These are phyloP conservation scores for Cinclus mexicanus DNA, from an alignment of 2,113 vertebrate species.

Conservation along the genomic window DNA sequence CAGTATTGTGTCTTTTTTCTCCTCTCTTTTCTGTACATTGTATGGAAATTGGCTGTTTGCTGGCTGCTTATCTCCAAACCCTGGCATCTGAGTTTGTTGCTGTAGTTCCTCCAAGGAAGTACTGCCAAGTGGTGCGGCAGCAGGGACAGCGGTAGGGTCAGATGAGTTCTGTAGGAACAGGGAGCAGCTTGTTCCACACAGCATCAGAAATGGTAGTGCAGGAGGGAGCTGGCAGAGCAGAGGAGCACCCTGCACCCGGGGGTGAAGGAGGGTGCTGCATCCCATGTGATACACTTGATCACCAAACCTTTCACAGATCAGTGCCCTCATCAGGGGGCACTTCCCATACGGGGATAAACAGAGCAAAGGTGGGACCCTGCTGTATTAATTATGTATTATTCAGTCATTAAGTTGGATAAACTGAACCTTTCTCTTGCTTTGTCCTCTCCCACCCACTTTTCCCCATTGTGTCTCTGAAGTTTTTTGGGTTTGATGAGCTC, in stretches of 20 bases:
- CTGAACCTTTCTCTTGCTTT: neutral
- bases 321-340: neutral
- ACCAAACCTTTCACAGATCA: neutral
- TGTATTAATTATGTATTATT: neutral
- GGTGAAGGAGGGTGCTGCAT: neutral
- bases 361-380: neutral
- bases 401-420: neutral
- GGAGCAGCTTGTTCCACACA: neutral
- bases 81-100: slow-evolving; percentile 57
- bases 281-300: fast-evolving
- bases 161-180: neutral
- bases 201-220: neutral
- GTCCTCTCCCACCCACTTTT: neutral
- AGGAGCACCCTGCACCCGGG: neutral
- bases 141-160: slow-evolving; percentile 9
- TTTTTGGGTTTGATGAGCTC: neutral
- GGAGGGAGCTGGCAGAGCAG: neutral
- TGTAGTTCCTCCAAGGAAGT: slow-evolving; percentile 48
- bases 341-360: neutral
- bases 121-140: slow-evolving; percentile 9
- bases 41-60: slow-evolving; percentile 32
- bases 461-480: neutral
- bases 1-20: neutral
- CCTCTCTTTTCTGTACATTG: neutral
- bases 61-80: slow-evolving; percentile 44